These are phyloP conservation scores for Whitmania pigra DNA, from an alignment of 1,140 invertebrate species.

Conservation along the genomic window DNA sequence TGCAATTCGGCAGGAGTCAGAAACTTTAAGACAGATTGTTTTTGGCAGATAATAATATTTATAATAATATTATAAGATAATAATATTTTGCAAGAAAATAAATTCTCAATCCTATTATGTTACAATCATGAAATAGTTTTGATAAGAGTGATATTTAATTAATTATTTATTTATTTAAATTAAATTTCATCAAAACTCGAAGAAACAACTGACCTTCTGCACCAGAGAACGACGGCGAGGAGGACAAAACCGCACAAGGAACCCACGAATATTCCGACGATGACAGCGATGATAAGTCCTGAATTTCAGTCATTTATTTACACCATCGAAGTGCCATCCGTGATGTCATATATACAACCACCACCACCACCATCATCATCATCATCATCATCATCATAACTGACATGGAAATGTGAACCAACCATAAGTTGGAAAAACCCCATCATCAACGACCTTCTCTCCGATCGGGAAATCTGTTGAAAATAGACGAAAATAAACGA, in stretches of 20 bases:
- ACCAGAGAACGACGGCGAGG: constrained; percentile 16
- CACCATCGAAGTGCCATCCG: too few relatives aligned
- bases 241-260: constrained; percentile 16
- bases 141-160: not conserved
- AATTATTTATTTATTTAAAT: not conserved
- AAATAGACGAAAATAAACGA: not conserved
- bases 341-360: too few relatives aligned
- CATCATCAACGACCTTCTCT: constrained; percentile 19
- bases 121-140: not conserved
- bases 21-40: too few relatives aligned
- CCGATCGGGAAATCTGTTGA: constrained; percentile 10
- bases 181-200: not conserved
- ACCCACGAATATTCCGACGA: constrained; percentile 18
- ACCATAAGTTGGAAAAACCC: constrained; percentile 14
- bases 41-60: too few relatives aligned
- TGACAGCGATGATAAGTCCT: constrained; percentile 14
- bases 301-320: not conserved
- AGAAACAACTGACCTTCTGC: not conserved
- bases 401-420: not conserved
- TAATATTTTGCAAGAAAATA: too few relatives aligned
- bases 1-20: too few relatives aligned
- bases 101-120: too few relatives aligned
- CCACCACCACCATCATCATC: too few relatives aligned
- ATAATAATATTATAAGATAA: too few relatives aligned
- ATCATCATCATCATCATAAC: not conserved